Evolutionary conservation across 2,888 invertebrate species (phyloP), one percentile per base, ranked within the genome.

Genomic region (Melangyna quadrimaculata): DNA sequence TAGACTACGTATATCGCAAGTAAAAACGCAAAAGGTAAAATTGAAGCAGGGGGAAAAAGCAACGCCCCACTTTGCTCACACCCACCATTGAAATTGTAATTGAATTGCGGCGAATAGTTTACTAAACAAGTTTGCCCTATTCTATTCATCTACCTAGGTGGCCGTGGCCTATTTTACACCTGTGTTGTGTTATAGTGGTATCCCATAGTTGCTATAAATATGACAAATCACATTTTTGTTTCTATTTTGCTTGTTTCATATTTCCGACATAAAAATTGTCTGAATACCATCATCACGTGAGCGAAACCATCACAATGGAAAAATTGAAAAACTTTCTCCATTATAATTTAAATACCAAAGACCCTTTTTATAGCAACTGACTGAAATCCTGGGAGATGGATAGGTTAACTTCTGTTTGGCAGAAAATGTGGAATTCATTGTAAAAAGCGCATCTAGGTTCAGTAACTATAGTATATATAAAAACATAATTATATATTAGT

Each of bases 291-390:
- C n/a, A n/a, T 9, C 17, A 17, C 3, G 8, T 17, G 3, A 43
- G 8, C 3, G 9, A 43, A 43, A 40, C 1, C n/a, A 6, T 4
- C 7, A 35, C 32, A 10, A 32, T 35, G 19, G 57, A 57, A 32
- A 55, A 55, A 55, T 55, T 55, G 55, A 55, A 57, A 32, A 57
- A 57, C 17, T 57, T 57, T 57, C 17, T 57, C 17, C 57, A 32
- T 57, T 57, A 37, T 37, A 14, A 1, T 1, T 10, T 0, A 35
- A 37, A 35, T n/a, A 43, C 40, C n/a, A n/a, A n/a, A n/a, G 40
- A 40, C 14, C 7, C 14, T n/a, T 3, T 0, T 14, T 35, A 10
- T 7, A 43, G 3, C 0, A 17, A 43, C 43, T n/a, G n/a, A n/a
- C 9, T 43, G 43, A 9, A 9, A 43, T 1, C 17, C 43, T 17